A percentile compares a stretch with the other conserved stretches of the same genome.
Evolutionary conservation across 1,140 invertebrate genomes (phyloP).

Genomic region (Cydia strobilella): DNA sequence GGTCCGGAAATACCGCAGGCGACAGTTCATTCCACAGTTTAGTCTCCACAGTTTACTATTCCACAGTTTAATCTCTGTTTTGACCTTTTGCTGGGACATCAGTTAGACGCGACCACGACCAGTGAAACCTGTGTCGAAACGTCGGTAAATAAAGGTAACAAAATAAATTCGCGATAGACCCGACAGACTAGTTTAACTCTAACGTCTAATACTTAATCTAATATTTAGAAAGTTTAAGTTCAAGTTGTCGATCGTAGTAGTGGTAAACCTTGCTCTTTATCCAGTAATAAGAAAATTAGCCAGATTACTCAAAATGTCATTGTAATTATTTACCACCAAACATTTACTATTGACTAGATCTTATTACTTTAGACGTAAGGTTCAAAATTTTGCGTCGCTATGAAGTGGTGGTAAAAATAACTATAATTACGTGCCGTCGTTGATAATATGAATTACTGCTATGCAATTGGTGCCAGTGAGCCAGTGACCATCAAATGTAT

Average conservation of each 20-base stretch:
- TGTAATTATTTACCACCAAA: neutral
- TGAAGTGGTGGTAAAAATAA: neutral
- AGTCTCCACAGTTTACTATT: too few species aligned
- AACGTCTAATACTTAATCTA: neutral
- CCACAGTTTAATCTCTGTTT: too few species aligned
- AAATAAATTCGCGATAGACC: too few species aligned
- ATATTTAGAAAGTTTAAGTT: constrained; percentile 16
- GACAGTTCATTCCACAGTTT: too few species aligned
- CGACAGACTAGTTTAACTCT: too few species aligned
- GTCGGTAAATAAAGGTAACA: too few species aligned
- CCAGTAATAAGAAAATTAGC: constrained; percentile 4
- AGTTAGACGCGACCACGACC: too few species aligned
- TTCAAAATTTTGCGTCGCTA: neutral
- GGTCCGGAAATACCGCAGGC: too few species aligned
- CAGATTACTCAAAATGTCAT: constrained; percentile 5
- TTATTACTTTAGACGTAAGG: too few species aligned
- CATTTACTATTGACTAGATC: neutral
- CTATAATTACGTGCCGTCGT: neutral
- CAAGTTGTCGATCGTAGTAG: neutral
- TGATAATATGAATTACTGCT: neutral
- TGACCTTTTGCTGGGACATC: too few species aligned
- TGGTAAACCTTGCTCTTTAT: neutral
- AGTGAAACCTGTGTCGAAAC: too few species aligned
- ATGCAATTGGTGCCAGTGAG: neutral
- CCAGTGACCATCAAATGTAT: neutral